These are phyloP conservation scores for Drosophila affinis DNA, from an alignment of 2,888 invertebrate genomes.

Conservation along the genomic window DNA sequence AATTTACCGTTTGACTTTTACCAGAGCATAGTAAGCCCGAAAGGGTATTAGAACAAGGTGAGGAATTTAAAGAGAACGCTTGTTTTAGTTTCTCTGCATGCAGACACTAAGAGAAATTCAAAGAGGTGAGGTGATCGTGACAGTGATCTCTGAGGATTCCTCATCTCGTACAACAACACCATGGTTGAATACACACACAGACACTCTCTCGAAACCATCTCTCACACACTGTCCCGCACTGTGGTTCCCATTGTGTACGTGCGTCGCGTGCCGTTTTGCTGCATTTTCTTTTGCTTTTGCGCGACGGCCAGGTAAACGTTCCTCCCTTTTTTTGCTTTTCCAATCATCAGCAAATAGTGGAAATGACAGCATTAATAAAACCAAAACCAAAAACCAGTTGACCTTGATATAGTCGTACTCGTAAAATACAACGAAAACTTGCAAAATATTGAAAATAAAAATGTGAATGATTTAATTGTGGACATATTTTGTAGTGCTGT, in stretches of 20 bases:
- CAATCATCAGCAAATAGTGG: constrained; percentile 2
- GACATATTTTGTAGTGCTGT: constrained; percentile 16
- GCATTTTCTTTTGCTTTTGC: constrained; percentile 19
- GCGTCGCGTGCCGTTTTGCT: constrained; percentile 36
- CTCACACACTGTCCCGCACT: neutral
- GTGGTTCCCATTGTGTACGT: constrained; percentile 27
- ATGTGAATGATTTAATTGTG: constrained; percentile 46
- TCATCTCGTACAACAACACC: neutral
- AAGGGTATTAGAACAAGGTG: constrained; percentile 31
- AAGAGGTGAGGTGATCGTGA: neutral
- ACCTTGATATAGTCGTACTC: constrained; percentile 36
- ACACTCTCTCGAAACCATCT: neutral
- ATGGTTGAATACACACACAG: neutral
- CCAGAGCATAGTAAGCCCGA: constrained; percentile 8
- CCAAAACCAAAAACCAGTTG: constrained; percentile 37
- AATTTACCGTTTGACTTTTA: constrained; percentile 63
- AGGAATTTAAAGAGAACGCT: neutral
- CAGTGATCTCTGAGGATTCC: neutral
- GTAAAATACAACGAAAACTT: constrained; percentile 4
- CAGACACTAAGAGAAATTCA: no score
- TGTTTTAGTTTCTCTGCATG: no score
- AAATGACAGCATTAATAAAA: constrained; percentile 14
- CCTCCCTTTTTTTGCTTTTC: constrained; percentile 31
- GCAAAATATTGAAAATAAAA: constrained; percentile 19
- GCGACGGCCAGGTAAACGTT: constrained; percentile 18